A percentile compares a stretch with the other conserved stretches of the same genome.
These are phyloP conservation scores for Epizoanthus fatuus DNA, from an alignment of 92 coral and sea anemone species.

Conservation along the genomic window DNA sequence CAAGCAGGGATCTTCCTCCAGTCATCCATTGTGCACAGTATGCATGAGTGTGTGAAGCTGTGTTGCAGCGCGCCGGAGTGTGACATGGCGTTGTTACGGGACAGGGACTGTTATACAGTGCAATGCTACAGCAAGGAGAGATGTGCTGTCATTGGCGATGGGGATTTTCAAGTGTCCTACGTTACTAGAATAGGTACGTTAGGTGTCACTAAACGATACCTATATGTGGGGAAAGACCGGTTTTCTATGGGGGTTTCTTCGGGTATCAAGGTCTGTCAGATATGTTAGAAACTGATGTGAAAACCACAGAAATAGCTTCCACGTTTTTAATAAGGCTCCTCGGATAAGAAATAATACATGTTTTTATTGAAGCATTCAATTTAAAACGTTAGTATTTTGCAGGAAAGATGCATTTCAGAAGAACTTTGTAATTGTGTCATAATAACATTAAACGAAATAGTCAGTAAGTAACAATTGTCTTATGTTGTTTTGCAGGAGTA, in stretches of 20 bases:
- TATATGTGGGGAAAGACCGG: too few relatives aligned
- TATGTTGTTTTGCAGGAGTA: constrained; percentile 3
- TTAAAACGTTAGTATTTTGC: not conserved
- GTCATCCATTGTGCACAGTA: constrained; percentile 50
- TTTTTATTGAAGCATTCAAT: too few relatives aligned
- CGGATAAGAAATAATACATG: too few relatives aligned
- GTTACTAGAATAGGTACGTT: constrained; percentile 80
- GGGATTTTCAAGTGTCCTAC: constrained; percentile 82
- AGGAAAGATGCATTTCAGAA: not conserved
- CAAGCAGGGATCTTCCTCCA: constrained; percentile 82
- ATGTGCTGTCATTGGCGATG: constrained; percentile 88
- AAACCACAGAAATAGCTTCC: too few relatives aligned
- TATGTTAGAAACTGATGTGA: too few relatives aligned
- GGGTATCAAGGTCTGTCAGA: too few relatives aligned
- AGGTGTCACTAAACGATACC: too few relatives aligned
- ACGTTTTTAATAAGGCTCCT: too few relatives aligned
- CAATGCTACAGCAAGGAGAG: constrained; percentile 75
- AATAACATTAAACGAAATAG: too few relatives aligned
- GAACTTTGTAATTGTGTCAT: too few relatives aligned
- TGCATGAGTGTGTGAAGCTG: constrained; percentile 84
- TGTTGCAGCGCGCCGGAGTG: constrained; percentile 89
- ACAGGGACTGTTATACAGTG: constrained; percentile 77
- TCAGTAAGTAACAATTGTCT: too few relatives aligned
- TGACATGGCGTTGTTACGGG: constrained; percentile 85
- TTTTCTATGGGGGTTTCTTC: too few relatives aligned